Evolutionary conservation across 2,113 vertebrate genomes (phyloP), one percentile per base, ranked within the genome.

Genomic region (Theropithecus gelada): DNA sequence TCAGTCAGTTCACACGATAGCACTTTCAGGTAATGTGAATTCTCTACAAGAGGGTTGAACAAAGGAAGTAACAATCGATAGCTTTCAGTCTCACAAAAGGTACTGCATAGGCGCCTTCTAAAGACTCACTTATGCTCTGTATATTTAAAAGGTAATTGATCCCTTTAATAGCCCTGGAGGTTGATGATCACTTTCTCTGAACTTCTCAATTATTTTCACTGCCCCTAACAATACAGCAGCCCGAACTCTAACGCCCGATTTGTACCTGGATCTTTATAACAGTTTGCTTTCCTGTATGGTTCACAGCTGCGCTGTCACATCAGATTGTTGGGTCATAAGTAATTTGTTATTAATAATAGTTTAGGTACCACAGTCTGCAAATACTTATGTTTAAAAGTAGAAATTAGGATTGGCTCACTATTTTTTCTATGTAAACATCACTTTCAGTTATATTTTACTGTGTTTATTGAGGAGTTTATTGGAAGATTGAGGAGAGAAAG

Each of bases 281-380:
- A 45, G 61, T 45, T 84, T 81, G 16, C 48, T 90, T 66, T 93
- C 64, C 45, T 48, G 9, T 59, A 25, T 80, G 38, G 40, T 25
- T 85, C 66, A 92, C 45, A 94, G 82, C 40, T 89, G 52, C 75
- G n/a, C 25, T 93, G 32, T 70, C 79, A 82, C 38, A 94, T 88
- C 8, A 81, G 30, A 88, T 32, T 89, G 40, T 38, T 90, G 88
- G n/a, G 50, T 25, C 32, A 22, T 61, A 79, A 88, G 23, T 88
- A 64, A 95, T 93, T 89, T 83, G 45, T 80, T 96, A 93, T 84
- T 93, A 89, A 88, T 81, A 92, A 96, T 25, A 81, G 52, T 79
- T 68, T 91, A 38, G 66, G 30, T 45, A 66, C 35, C 40, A 88
- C 68, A 70, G 96, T 88, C 59, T 94, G 45, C 17, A 95, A 96